Evolutionary conservation across 2,888 invertebrate genomes (phyloP).

Genomic region (Microdon myrmicae): DNA sequence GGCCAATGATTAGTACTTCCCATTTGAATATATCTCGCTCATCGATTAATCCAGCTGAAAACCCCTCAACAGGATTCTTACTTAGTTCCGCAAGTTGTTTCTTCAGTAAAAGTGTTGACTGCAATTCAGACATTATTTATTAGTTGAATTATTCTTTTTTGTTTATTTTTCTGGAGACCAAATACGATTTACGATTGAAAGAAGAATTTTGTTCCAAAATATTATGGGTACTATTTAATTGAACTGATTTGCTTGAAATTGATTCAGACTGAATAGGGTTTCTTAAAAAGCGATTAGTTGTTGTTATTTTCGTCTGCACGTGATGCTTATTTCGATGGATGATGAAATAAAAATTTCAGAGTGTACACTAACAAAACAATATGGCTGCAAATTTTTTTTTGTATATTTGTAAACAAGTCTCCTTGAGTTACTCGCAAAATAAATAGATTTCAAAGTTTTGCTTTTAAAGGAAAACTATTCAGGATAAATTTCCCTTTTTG

Average conservation of each 20-base stretch:
- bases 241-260: too few species aligned
- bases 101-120: conserved; percentile 91
- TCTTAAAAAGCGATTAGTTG: too few species aligned
- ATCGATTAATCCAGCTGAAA: conserved; percentile 98
- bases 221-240: too few species aligned
- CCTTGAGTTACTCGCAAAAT: too few species aligned
- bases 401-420: too few species aligned
- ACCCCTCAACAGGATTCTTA: conserved; percentile 98
- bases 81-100: conserved; percentile 96
- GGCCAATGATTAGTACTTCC: conserved; percentile 99
- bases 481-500: not conserved
- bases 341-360: too few species aligned
- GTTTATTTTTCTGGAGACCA: conserved; percentile 24
- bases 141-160: too few species aligned
- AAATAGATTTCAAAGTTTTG: not conserved
- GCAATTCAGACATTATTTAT: conserved; percentile 84
- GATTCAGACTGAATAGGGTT: too few species aligned
- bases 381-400: too few species aligned
- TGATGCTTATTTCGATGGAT: too few species aligned
- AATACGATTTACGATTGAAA: conserved; percentile 35
- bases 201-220: not conserved
- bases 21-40: conserved; percentile 99
- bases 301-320: too few species aligned
- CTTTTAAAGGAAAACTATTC: not conserved
- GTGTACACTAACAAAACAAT: too few species aligned